Percentiles rank a stretch among this genome's conserved stretches.
These are phyloP conservation scores for Pseudomyrmex flavicornis DNA, from an alignment of 1,140 invertebrate genomes.

Conservation along the genomic window DNA sequence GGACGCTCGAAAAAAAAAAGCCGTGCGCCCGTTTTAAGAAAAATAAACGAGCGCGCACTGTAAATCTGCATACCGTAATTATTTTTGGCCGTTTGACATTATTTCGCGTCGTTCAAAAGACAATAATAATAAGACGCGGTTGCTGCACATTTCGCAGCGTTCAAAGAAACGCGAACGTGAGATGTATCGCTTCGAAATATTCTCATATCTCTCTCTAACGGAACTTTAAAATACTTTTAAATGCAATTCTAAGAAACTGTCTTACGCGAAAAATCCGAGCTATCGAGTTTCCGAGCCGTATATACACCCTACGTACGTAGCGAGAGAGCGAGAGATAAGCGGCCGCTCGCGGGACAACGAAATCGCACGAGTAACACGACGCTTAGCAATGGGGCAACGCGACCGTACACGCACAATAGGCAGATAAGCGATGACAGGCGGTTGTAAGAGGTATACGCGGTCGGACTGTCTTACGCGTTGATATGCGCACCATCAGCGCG, in stretches of 20 bases:
- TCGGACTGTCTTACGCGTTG: slow-evolving; percentile 54
- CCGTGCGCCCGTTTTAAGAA: not conserved
- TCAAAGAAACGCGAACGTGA: too few relatives aligned
- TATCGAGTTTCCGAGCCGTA: slow-evolving; percentile 12
- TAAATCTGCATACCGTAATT: slow-evolving; percentile 19
- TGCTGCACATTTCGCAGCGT: too few relatives aligned
- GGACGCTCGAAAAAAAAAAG: slow-evolving; percentile 28
- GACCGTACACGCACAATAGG: slow-evolving; percentile 64
- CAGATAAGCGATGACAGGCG: slow-evolving; percentile 60
- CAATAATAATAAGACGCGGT: too few relatives aligned
- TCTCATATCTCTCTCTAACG: too few relatives aligned
- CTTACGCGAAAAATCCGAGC: not conserved
- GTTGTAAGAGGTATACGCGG: slow-evolving; percentile 60
- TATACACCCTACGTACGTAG: too few relatives aligned
- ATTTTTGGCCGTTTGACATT: not conserved
- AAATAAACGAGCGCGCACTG: not conserved
- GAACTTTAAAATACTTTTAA: too few relatives aligned
- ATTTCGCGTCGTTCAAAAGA: not conserved
- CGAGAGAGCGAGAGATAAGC: slow-evolving; percentile 26
- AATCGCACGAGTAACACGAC: slow-evolving; percentile 63
- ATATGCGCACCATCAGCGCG: slow-evolving; percentile 34
- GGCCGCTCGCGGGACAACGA: slow-evolving; percentile 42
- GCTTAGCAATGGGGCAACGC: slow-evolving; percentile 59
- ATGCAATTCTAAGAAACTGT: too few relatives aligned
- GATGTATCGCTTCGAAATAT: too few relatives aligned